These are phyloP conservation scores for Coptodon rendalli DNA, from an alignment of 2,113 vertebrate species.

Conservation along the genomic window DNA sequence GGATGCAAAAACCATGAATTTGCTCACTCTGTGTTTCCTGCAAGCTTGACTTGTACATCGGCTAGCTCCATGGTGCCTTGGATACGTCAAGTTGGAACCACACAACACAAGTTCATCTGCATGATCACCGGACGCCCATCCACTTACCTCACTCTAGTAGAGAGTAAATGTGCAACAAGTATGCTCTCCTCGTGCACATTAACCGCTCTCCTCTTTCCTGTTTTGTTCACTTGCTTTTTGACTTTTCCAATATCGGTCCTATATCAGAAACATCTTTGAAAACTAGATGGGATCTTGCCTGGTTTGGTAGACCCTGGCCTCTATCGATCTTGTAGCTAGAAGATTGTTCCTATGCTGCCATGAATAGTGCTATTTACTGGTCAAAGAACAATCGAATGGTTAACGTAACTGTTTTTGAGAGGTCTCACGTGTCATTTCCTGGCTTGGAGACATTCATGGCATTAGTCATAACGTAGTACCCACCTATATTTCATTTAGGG, in stretches of 20 bases:
- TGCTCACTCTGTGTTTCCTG: neutral
- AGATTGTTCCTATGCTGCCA: neutral
- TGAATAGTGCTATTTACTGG: neutral
- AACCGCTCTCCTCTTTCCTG: neutral
- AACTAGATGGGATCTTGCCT: neutral
- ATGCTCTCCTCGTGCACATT: neutral
- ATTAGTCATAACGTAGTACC: neutral
- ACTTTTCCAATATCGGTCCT: neutral
- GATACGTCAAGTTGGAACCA: neutral
- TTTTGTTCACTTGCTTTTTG: neutral
- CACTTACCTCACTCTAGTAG: neutral
- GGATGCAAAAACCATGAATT: neutral
- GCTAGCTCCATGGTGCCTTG: neutral
- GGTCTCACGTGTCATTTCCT: neutral
- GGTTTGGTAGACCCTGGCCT: neutral
- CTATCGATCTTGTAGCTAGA: neutral
- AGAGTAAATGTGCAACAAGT: neutral
- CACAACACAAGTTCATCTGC: neutral
- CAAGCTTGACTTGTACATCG: neutral
- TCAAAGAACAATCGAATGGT: neutral
- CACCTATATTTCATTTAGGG: constrained; percentile 4
- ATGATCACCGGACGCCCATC: neutral
- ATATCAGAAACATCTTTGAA: neutral
- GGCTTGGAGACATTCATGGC: constrained; percentile 19
- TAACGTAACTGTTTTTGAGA: neutral